Evolutionary conservation across 2,113 vertebrate genomes (phyloP).

Genomic region (Passer montanus): DNA sequence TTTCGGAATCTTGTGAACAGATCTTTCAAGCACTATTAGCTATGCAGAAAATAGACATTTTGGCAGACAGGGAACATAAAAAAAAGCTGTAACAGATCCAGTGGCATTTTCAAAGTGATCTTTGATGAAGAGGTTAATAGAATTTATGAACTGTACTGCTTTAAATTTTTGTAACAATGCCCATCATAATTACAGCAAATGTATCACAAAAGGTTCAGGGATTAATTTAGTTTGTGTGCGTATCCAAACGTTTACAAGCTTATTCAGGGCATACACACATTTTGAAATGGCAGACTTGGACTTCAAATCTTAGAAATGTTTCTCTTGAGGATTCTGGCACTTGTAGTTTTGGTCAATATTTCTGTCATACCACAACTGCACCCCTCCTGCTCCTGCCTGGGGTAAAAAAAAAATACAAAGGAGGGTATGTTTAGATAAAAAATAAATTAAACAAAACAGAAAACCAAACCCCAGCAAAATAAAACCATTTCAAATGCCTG

Average conservation of each 20-base stretch:
- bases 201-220: neutral
- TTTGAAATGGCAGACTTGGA: neutral
- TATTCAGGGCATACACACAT: neutral
- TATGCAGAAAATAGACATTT: neutral
- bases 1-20: neutral
- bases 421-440: neutral
- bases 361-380: neutral
- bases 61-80: neutral
- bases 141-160: neutral
- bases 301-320: neutral
- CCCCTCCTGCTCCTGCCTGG: neutral
- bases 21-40: neutral
- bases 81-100: neutral
- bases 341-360: neutral
- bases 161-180: neutral
- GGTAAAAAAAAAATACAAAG: neutral
- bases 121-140: conserved; percentile 14
- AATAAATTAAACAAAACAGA: neutral
- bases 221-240: neutral
- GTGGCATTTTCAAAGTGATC: neutral
- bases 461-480: neutral
- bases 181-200: neutral
- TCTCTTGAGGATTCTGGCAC: neutral
- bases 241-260: neutral
- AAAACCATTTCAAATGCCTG: neutral